These are phyloP conservation scores for Phylloscopus trochiloides DNA, from an alignment of 2,113 vertebrate species.

Conservation along the genomic window DNA sequence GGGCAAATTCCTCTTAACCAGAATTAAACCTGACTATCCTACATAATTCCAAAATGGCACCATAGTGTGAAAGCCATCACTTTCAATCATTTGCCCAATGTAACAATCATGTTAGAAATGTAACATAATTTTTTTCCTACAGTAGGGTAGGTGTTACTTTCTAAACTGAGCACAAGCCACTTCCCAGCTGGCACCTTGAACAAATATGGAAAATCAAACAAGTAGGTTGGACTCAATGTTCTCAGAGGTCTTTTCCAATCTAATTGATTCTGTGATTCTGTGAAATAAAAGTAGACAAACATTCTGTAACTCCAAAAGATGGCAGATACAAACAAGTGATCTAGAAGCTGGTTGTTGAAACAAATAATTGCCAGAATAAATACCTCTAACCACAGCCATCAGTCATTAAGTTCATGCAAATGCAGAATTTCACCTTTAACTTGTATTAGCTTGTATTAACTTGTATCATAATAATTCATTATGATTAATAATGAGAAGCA, in stretches of 20 bases:
- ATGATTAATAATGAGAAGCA: not conserved
- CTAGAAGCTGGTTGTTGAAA: not conserved
- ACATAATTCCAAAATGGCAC: not conserved
- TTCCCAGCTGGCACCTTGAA: not conserved
- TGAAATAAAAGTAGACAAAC: not conserved
- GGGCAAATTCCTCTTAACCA: not conserved
- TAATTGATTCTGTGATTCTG: not conserved
- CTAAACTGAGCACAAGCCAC: not conserved
- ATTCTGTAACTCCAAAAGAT: not conserved
- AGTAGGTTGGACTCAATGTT: not conserved
- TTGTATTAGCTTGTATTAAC: not conserved
- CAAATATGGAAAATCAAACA: not conserved
- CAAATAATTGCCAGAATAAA: not conserved
- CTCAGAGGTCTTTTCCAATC: not conserved
- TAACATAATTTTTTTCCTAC: not conserved
- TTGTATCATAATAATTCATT: not conserved
- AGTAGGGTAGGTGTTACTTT: not conserved
- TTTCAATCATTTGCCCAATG: not conserved
- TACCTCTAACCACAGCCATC: not conserved
- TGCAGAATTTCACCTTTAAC: not conserved
- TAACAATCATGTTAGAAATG: not conserved
- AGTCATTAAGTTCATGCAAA: not conserved
- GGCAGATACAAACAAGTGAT: not conserved
- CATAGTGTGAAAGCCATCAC: not conserved
- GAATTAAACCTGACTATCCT: not conserved